These are phyloP conservation scores for Agapornis canus DNA, from an alignment of 2,797 vertebrate species.

Conservation along the genomic window DNA sequence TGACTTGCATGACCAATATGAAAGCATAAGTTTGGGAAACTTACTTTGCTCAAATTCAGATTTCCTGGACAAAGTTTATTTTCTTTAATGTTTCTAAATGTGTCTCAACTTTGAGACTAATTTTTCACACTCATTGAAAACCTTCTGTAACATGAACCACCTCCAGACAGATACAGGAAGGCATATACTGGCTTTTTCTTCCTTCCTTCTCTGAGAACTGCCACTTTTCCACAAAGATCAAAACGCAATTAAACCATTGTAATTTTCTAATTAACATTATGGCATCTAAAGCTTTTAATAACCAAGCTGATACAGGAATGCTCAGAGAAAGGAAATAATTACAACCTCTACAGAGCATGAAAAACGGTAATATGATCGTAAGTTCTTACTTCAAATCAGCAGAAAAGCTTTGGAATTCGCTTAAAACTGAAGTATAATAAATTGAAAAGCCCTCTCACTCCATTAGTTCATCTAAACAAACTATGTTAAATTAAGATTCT, in stretches of 20 bases:
- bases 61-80: not conserved
- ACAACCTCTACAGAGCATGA: not conserved
- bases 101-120: not conserved
- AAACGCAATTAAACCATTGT: not conserved
- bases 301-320: not conserved
- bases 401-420: constrained; percentile 10
- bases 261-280: not conserved
- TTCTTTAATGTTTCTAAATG: not conserved
- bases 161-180: not conserved
- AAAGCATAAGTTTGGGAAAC: not conserved
- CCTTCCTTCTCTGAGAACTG: not conserved
- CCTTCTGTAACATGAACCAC: not conserved
- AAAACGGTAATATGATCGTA: not conserved
- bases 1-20: not conserved
- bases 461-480: constrained; percentile 57
- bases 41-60: not conserved
- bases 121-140: not conserved
- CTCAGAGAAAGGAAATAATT: constrained; percentile 1
- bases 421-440: constrained; percentile 24
- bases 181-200: not conserved
- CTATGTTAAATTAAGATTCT: constrained; percentile 8
- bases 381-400: not conserved
- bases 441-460: constrained; percentile 15
- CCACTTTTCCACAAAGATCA: not conserved
- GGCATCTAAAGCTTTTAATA: not conserved